Evolutionary conservation across 2,797 vertebrate genomes (phyloP).

Genomic region (Xenopus petersii): DNA sequence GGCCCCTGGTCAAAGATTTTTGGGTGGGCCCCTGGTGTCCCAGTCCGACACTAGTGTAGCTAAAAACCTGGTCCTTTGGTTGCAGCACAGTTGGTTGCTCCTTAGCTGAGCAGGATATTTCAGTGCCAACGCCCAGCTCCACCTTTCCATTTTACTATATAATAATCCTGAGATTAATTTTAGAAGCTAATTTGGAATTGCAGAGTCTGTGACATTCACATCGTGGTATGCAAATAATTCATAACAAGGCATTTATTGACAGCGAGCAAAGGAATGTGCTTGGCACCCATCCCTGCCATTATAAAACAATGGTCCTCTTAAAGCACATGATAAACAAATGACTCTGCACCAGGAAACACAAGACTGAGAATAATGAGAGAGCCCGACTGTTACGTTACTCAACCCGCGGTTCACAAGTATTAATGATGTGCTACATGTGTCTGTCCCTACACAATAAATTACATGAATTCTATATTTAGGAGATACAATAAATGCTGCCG

Average conservation of each 20-base stretch:
- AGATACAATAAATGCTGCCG: too few relatives aligned
- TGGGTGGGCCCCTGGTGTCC: too few relatives aligned
- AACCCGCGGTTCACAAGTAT: background rate
- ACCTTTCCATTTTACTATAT: too few relatives aligned
- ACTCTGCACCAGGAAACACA: slow-evolving; percentile 1
- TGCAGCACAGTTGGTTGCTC: too few relatives aligned
- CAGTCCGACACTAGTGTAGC: too few relatives aligned
- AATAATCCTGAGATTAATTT: too few relatives aligned
- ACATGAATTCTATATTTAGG: too few relatives aligned
- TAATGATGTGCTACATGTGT: slow-evolving; percentile 10
- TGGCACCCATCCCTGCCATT: slow-evolving; percentile 13
- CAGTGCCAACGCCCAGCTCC: too few relatives aligned
- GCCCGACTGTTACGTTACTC: background rate
- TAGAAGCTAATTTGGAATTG: background rate
- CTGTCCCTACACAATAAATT: background rate
- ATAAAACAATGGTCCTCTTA: slow-evolving; percentile 8
- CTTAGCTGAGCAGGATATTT: too few relatives aligned
- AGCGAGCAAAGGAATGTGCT: slow-evolving; percentile 16
- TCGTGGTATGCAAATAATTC: slow-evolving; percentile 25
- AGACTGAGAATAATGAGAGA: slow-evolving; percentile 5
- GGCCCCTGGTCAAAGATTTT: too few relatives aligned
- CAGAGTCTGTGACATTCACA: slow-evolving; percentile 14
- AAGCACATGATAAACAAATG: slow-evolving; percentile 28
- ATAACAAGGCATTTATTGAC: slow-evolving; percentile 21
- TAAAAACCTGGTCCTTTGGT: too few relatives aligned